A percentile compares a stretch with the other conserved stretches of the same genome.
These are phyloP conservation scores for Andinoacara biseriatus DNA, from an alignment of 2,113 vertebrate species.

Conservation along the genomic window DNA sequence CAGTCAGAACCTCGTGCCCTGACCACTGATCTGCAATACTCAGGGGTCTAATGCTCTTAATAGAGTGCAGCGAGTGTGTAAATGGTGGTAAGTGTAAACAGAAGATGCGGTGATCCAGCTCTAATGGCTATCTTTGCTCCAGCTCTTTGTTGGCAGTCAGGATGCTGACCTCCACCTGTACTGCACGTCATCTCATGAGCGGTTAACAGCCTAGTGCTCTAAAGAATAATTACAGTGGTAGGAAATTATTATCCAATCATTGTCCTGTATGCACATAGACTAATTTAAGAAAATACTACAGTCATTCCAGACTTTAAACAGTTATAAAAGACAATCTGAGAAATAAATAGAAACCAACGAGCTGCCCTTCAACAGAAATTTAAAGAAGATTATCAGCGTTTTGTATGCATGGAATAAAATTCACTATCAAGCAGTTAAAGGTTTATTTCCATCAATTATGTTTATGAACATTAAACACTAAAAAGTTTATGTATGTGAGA, in stretches of 20 bases:
- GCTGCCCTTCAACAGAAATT: background rate
- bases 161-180: constrained; percentile 42
- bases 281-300: background rate
- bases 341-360: background rate
- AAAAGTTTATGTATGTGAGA: background rate
- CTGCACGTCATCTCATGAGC: background rate
- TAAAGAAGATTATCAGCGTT: background rate
- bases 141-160: constrained; percentile 39
- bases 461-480: background rate
- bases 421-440: background rate
- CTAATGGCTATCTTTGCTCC: constrained; percentile 49
- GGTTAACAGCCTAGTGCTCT: constrained; percentile 20
- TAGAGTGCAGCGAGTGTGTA: constrained; percentile 57
- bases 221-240: constrained; percentile 34
- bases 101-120: constrained; percentile 40
- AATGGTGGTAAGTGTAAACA: constrained; percentile 59
- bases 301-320: background rate
- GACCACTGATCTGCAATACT: constrained; percentile 43
- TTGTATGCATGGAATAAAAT: too few species aligned
- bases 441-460: background rate
- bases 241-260: constrained; percentile 21
- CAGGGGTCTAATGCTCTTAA: constrained; percentile 41
- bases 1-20: constrained; percentile 48
- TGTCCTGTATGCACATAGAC: background rate
- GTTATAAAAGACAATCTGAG: background rate